phyloP scores from a whole-genome alignment of 2,797 vertebrate genomes.

The Anableps anableps region DNA sequence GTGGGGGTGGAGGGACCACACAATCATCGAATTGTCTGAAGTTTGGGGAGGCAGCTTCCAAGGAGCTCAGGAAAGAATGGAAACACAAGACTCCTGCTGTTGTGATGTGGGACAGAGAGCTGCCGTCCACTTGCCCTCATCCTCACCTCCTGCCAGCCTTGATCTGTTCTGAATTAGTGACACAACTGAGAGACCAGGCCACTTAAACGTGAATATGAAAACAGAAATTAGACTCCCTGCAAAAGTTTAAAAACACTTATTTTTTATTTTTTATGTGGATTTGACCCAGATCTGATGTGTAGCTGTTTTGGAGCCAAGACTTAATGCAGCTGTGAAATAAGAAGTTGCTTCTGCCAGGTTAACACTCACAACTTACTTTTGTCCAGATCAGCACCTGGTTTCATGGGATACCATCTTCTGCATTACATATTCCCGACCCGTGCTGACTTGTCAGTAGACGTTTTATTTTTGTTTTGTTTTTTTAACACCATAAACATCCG shows the following conservation, averaged over 20 bases:
- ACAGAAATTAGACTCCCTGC: not conserved
- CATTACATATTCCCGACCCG: not conserved
- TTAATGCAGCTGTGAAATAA: not conserved
- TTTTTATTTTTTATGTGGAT: not conserved
- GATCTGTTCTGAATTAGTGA: slow-evolving; percentile 36
- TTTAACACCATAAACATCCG: not conserved
- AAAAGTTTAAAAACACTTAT: not conserved
- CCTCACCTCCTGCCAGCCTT: slow-evolving; percentile 55
- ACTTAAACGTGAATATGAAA: slow-evolving; percentile 3
- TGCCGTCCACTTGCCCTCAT: slow-evolving; percentile 61
- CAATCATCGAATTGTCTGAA: slow-evolving; percentile 75
- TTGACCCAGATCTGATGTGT: not conserved
- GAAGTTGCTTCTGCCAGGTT: not conserved
- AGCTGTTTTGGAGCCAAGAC: not conserved
- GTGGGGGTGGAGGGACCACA: slow-evolving; percentile 75
- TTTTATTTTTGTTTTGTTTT: not conserved
- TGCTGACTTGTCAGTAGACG: not conserved
- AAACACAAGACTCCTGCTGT: slow-evolving; percentile 70
- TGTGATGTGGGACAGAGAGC: slow-evolving; percentile 61
- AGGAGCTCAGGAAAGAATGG: slow-evolving; percentile 64
- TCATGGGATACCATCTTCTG: not conserved
- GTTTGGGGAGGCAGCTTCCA: slow-evolving; percentile 56
- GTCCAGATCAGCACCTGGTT: not conserved
- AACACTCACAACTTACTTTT: not conserved
- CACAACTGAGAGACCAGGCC: slow-evolving; percentile 11